Conservation (phyloP, 2,797 vertebrate genomes). For the Amazona ochrocephala region DNA sequence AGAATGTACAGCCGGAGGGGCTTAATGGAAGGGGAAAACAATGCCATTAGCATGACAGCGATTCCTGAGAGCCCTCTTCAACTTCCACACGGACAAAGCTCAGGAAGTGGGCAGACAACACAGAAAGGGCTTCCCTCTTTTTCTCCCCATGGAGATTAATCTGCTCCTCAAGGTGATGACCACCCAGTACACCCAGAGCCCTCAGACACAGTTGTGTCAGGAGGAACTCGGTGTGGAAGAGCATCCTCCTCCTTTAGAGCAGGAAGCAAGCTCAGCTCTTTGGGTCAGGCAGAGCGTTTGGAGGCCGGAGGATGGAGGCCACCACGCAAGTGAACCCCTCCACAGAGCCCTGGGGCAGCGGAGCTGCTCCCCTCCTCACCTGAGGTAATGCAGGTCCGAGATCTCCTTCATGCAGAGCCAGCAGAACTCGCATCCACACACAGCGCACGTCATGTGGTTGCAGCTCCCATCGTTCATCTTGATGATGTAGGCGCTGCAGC, state of each 20-base stretch:
- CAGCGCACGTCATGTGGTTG: conserved; percentile 98
- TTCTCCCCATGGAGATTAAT: neutral
- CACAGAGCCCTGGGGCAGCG: fast-evolving
- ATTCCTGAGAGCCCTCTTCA: neutral
- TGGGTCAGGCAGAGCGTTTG: neutral
- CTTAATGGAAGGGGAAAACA: conserved; percentile 67
- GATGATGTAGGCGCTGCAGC: conserved; percentile 98
- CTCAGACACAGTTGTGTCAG: neutral
- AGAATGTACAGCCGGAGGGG: conserved; percentile 97
- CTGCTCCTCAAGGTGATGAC: neutral
- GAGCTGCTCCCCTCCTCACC: conserved; percentile 75
- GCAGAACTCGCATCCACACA: conserved; percentile 98
- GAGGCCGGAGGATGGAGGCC: neutral
- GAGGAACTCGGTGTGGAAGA: neutral
- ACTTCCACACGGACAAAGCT: fast-evolving
- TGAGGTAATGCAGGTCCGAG: conserved; percentile 99
- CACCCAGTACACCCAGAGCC: neutral
- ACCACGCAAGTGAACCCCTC: fast-evolving
- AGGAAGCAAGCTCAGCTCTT: neutral
- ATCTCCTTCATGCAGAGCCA: conserved; percentile 99
- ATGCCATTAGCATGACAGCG: neutral
- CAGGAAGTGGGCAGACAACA: neutral
- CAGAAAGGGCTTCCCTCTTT: neutral
- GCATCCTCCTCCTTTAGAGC: fast-evolving
- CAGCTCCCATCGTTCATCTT: conserved; percentile 99